Conservation (phyloP, 2,888 invertebrate genomes). For the Pegoplata infirma region DNA sequence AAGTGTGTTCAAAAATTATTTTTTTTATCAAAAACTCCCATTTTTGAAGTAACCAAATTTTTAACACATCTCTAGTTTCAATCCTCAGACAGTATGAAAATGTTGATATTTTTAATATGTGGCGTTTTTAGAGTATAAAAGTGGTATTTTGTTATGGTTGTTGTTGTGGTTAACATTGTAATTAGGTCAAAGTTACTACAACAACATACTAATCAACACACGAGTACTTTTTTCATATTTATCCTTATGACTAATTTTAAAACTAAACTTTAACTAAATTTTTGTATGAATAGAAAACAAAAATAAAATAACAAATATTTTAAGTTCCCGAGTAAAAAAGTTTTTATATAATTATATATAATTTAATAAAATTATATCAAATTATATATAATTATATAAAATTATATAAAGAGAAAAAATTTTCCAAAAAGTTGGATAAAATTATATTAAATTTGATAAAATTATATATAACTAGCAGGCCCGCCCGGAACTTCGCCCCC, state of each 20-base stretch:
- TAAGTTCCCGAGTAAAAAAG: constrained; percentile 3
- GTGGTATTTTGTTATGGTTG: constrained; percentile 56
- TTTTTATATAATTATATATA: constrained; percentile 5
- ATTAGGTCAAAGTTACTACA: constrained; percentile 60
- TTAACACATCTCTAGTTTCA: neutral
- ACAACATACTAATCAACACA: neutral
- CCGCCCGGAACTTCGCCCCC: no score
- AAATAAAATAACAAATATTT: neutral
- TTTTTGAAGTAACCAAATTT: no score
- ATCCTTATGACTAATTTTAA: neutral
- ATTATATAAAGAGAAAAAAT: no score
- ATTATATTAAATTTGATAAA: no score
- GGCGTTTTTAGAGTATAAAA: constrained; percentile 61
- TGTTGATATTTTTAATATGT: constrained; percentile 61
- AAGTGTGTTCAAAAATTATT: no score
- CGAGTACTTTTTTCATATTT: neutral
- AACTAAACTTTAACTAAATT: constrained; percentile 1
- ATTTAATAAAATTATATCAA: no score
- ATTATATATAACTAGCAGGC: no score
- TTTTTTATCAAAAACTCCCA: no score
- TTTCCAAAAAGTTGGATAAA: no score
- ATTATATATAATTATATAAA: no score
- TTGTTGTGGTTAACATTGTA: constrained; percentile 57
- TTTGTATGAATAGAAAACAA: no score
- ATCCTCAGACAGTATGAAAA: constrained; percentile 46